Percentiles rank a stretch among this genome's conserved stretches.
phyloP scores from a whole-genome alignment of 2,113 vertebrate species.

The Craseonycteris thonglongyai region DNA sequence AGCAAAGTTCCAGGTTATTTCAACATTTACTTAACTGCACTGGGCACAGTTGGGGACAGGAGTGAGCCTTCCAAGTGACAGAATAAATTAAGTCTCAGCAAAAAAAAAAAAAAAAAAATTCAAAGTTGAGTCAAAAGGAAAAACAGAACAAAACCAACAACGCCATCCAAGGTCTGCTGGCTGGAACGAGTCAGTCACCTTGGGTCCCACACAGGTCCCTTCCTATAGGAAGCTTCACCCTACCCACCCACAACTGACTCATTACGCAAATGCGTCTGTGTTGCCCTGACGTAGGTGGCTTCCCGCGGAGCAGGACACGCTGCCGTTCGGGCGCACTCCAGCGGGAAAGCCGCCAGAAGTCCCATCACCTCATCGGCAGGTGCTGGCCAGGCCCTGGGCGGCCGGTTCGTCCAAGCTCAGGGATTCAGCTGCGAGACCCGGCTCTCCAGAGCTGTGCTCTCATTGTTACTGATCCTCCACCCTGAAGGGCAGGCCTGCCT shows the following conservation, averaged over 20 bases:
- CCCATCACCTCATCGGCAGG: neutral
- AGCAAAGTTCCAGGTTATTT: neutral
- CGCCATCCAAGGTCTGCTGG: neutral
- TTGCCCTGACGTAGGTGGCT: fast-evolving
- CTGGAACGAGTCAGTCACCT: no score
- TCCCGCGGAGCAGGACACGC: neutral
- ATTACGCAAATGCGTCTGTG: neutral
- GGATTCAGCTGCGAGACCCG: neutral
- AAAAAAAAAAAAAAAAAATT: conserved; percentile 31
- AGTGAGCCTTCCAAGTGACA: neutral
- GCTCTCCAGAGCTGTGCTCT: neutral
- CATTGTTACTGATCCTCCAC: neutral
- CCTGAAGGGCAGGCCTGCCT: neutral
- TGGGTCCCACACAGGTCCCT: neutral
- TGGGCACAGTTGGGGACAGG: neutral
- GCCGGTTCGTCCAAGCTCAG: neutral
- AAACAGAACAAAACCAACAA: neutral
- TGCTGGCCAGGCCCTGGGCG: neutral
- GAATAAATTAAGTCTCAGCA: conserved; percentile 45
- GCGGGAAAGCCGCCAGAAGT: no score
- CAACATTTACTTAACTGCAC: neutral
- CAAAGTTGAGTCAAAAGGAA: neutral
- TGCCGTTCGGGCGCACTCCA: fast-evolving
- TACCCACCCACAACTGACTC: neutral
- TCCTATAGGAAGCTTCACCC: neutral